Conservation (phyloP, 2,113 vertebrate species). For the Leucopternis melanops region DNA sequence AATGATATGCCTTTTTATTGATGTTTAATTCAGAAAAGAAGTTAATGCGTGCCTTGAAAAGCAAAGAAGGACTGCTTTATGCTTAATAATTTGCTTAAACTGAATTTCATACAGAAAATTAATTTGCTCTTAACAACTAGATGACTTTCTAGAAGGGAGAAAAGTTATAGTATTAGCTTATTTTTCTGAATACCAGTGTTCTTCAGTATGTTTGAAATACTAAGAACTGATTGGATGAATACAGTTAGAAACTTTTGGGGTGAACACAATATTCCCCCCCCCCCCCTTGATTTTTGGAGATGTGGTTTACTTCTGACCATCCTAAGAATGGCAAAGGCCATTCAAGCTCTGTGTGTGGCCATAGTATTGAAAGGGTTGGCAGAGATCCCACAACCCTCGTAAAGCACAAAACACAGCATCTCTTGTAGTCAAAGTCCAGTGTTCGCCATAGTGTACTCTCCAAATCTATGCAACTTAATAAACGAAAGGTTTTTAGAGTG, state of each 20-base stretch:
- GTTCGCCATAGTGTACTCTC: background rate
- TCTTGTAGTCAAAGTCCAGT: background rate
- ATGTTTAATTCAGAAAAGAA: slow-evolving; percentile 80
- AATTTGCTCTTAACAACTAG: slow-evolving; percentile 66
- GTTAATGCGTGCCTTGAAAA: slow-evolving; percentile 53
- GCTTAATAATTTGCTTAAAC: slow-evolving; percentile 75
- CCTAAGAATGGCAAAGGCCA: background rate
- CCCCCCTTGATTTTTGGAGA: background rate
- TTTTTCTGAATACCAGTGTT: background rate
- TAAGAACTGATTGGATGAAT: background rate
- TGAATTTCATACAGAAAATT: slow-evolving; percentile 72
- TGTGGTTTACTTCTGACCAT: background rate
- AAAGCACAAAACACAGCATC: background rate
- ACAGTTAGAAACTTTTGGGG: background rate
- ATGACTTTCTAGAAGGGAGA: background rate
- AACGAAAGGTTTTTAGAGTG: background rate
- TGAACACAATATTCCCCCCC: background rate
- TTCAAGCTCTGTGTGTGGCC: background rate
- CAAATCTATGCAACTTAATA: background rate
- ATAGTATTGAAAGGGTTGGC: background rate
- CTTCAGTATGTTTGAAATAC: background rate
- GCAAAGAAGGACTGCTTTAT: slow-evolving; percentile 45
- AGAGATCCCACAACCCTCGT: background rate
- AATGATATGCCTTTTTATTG: slow-evolving; percentile 75
- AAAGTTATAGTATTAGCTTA: background rate